Percentiles rank a stretch among this genome's conserved stretches.
Conservation (phyloP, 2,113 vertebrate genomes). For the Dasyurus viverrinus region DNA sequence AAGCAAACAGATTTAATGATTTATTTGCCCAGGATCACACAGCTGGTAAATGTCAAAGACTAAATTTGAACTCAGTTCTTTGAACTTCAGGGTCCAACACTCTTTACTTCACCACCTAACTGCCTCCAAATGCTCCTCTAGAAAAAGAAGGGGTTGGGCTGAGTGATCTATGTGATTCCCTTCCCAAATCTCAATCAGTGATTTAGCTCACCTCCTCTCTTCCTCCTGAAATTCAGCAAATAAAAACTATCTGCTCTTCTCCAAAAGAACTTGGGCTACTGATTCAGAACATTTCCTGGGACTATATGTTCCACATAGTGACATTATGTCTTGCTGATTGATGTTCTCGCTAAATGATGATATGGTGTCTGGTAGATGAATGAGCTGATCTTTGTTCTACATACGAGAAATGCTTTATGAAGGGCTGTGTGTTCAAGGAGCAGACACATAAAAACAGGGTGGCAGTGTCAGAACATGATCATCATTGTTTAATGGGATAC, state of each 20-base stretch:
- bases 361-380: background rate
- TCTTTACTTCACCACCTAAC: background rate
- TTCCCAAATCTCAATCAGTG: background rate
- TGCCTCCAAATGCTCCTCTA: background rate
- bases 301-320: background rate
- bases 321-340: background rate
- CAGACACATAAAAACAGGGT: background rate
- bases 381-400: background rate
- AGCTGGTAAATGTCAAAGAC: background rate
- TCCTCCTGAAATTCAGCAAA: background rate
- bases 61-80: background rate
- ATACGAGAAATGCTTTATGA: conserved; percentile 18
- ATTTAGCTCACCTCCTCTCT: background rate
- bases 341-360: background rate
- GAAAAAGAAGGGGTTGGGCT: background rate
- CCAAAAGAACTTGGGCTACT: conserved; percentile 1
- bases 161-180: background rate
- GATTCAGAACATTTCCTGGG: background rate
- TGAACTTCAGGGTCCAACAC: background rate
- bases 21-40: background rate
- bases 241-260: background rate
- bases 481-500: conserved; percentile 25
- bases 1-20: background rate
- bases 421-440: background rate
- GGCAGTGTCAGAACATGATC: background rate